Conservation (phyloP, 2,888 invertebrate species). For the Sepiola atlantica region DNA sequence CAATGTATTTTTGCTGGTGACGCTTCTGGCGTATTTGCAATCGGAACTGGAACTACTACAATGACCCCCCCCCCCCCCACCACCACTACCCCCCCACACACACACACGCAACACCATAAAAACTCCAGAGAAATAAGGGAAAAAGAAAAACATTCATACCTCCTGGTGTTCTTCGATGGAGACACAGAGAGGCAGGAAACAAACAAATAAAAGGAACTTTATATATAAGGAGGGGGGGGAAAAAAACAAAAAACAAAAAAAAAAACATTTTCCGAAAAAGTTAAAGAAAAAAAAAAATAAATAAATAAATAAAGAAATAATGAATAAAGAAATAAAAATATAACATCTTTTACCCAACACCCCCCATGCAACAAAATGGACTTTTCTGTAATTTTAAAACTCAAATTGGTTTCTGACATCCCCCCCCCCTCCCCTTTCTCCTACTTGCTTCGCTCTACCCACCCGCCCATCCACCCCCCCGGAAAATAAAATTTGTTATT, state of each 20-base stretch:
- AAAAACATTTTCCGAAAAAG: not conserved
- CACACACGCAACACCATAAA: not conserved
- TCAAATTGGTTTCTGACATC: not conserved
- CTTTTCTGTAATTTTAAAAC: not conserved
- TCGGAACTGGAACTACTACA: too few relatives aligned
- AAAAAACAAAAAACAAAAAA: not conserved
- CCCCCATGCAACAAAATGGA: not conserved
- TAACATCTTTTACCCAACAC: not conserved
- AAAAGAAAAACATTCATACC: not conserved
- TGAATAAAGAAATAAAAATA: not conserved
- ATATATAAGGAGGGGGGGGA: too few relatives aligned
- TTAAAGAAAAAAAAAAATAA: not conserved
- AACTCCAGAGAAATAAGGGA: not conserved
- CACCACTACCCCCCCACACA: too few relatives aligned
- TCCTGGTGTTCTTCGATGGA: not conserved
- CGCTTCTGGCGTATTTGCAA: not conserved
- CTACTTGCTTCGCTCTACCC: not conserved
- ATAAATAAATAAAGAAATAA: not conserved
- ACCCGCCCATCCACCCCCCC: too few relatives aligned
- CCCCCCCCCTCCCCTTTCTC: not conserved
- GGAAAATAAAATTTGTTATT: not conserved
- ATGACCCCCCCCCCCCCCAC: too few relatives aligned
- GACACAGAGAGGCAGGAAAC: constrained; percentile 14
- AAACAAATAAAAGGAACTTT: not conserved
- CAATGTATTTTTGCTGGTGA: constrained; percentile 32